These are phyloP conservation scores for Sitophilus oryzae DNA, from an alignment of 1,140 invertebrate genomes.

Conservation along the genomic window DNA sequence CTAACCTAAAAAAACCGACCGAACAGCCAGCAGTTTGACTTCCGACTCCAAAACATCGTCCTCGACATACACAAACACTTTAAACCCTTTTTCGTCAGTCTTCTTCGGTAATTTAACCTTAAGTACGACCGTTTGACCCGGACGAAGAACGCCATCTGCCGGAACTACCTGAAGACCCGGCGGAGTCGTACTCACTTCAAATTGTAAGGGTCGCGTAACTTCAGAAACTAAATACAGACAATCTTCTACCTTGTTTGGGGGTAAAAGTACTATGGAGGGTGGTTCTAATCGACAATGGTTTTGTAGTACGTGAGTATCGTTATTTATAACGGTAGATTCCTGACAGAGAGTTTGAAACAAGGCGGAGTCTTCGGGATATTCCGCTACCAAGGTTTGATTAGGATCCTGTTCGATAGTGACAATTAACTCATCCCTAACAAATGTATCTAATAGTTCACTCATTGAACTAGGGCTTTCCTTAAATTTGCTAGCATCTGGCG, in stretches of 20 bases:
- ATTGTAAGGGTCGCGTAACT: conserved; percentile 21
- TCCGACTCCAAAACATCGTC: conserved; percentile 27
- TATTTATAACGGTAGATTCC: conserved; percentile 16
- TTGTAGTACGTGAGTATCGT: neutral
- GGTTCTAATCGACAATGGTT: conserved; percentile 30
- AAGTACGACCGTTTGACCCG: conserved; percentile 23
- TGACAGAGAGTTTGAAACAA: conserved; percentile 30
- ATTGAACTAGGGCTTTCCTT: conserved; percentile 25
- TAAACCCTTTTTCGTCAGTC: conserved; percentile 11
- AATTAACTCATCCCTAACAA: conserved; percentile 27
- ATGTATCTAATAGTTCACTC: conserved; percentile 22
- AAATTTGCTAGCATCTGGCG: conserved; percentile 26
- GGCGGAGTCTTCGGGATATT: conserved; percentile 30
- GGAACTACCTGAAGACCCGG: conserved; percentile 21
- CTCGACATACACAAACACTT: conserved; percentile 28
- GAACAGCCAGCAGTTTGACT: conserved; percentile 24
- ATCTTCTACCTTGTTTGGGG: conserved; percentile 27
- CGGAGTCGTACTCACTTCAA: conserved; percentile 19
- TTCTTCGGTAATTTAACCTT: conserved; percentile 18
- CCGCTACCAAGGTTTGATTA: conserved; percentile 27
- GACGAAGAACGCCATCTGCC: conserved; percentile 21
- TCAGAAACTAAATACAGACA: conserved; percentile 28
- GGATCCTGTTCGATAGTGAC: conserved; percentile 33
- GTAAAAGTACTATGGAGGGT: conserved; percentile 23
- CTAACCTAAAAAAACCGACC: conserved; percentile 17